phyloP scores from a whole-genome alignment of 2,888 invertebrate genomes.

The Cephus pulcher region DNA sequence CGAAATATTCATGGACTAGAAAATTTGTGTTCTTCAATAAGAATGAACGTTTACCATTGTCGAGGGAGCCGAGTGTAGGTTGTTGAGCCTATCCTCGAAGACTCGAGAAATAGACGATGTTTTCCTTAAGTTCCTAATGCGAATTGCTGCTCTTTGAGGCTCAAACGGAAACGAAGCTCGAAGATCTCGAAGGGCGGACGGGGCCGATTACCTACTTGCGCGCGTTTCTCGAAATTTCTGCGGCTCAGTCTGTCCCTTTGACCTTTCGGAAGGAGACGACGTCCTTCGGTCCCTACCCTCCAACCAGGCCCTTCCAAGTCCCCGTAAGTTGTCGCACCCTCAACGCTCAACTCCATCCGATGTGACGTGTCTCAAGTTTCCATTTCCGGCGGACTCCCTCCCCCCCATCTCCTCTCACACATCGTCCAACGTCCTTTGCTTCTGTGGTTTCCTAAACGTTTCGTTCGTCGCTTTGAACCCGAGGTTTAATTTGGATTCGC shows the following conservation, averaged over 20 bases:
- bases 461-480: neutral
- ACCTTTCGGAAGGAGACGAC: neutral
- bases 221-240: neutral
- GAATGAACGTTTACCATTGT: too few species aligned
- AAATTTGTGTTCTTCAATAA: neutral
- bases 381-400: constrained; percentile 29
- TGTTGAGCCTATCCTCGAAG: too few species aligned
- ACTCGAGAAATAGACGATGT: too few species aligned
- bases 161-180: too few species aligned
- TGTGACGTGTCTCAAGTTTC: constrained; percentile 34
- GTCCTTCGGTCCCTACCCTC: too few species aligned
- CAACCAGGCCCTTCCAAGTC: neutral
- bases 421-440: neutral
- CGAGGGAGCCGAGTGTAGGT: too few species aligned
- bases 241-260: neutral
- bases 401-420: neutral
- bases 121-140: too few species aligned
- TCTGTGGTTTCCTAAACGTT: neutral
- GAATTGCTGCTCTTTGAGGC: too few species aligned
- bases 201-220: neutral
- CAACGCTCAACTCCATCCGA: neutral
- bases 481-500: neutral
- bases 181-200: too few species aligned
- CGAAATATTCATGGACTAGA: neutral
- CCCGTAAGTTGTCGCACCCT: neutral